Percentiles rank a stretch among this genome's conserved stretches.
These are phyloP conservation scores for Gadopsis bispinosus DNA, from an alignment of 2,797 vertebrate species.

Conservation along the genomic window DNA sequence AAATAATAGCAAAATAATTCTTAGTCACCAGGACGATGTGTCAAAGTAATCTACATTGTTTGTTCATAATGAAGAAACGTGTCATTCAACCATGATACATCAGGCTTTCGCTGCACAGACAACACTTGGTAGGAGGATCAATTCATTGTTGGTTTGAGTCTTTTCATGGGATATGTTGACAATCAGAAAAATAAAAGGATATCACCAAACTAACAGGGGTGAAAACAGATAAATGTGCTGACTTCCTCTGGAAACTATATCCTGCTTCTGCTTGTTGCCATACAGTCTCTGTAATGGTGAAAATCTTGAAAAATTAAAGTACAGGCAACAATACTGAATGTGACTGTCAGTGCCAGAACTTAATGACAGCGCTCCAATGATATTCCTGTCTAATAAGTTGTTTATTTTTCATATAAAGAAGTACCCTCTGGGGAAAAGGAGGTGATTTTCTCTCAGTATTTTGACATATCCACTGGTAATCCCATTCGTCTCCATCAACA, in stretches of 20 bases:
- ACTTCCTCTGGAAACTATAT: conserved; percentile 7
- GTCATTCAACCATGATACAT: not conserved
- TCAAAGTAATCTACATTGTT: not conserved
- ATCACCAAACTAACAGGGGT: not conserved
- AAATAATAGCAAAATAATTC: too few species aligned
- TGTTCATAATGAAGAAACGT: not conserved
- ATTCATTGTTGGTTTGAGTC: not conserved
- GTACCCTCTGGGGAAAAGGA: conserved; percentile 1
- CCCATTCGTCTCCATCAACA: conserved; percentile 37
- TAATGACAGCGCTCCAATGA: conserved; percentile 26
- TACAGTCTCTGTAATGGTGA: conserved; percentile 12
- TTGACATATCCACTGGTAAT: conserved; percentile 50
- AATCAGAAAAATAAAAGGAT: not conserved
- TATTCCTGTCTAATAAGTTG: conserved; percentile 42
- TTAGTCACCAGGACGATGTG: too few species aligned
- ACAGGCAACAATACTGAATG: conserved; percentile 12
- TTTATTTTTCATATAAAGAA: conserved; percentile 43
- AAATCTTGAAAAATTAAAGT: conserved; percentile 25
- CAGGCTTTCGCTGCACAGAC: not conserved
- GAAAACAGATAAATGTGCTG: conserved; percentile 10
- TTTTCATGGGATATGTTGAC: not conserved
- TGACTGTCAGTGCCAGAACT: conserved; percentile 10
- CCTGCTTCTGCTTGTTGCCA: not conserved
- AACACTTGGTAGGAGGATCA: not conserved
- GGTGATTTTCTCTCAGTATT: conserved; percentile 32